Evolutionary conservation across 2,113 vertebrate genomes (phyloP).

Genomic region (Egretta garzetta): DNA sequence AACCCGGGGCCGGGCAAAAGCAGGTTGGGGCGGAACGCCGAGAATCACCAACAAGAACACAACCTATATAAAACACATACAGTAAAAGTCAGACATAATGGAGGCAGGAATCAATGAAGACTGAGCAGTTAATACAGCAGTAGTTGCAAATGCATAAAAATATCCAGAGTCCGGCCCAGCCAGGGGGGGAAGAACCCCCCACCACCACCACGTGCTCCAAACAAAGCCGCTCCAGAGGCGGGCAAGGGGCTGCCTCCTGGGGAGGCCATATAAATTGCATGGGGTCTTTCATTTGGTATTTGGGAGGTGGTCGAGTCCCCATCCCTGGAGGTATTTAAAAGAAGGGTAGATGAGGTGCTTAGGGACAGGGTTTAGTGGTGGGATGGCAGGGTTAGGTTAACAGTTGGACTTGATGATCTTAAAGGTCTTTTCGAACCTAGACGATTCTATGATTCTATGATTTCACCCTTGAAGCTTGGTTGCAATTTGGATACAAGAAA

Average conservation of each 20-base stretch:
- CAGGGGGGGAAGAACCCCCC: too few relatives aligned
- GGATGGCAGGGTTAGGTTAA: too few relatives aligned
- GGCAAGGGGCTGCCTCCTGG: not conserved
- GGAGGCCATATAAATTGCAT: not conserved
- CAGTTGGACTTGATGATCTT: too few relatives aligned
- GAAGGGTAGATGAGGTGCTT: too few relatives aligned
- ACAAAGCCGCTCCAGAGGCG: not conserved
- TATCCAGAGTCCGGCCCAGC: not conserved
- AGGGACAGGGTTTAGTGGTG: too few relatives aligned
- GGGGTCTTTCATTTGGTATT: not conserved
- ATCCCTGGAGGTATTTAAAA: too few relatives aligned
- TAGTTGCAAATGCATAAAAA: not conserved
- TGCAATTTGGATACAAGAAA: not conserved
- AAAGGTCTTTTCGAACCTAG: too few relatives aligned
- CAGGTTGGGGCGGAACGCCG: not conserved
- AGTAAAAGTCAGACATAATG: not conserved
- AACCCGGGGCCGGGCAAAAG: not conserved
- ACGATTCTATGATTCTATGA: too few relatives aligned
- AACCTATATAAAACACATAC: not conserved
- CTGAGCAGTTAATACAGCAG: too few relatives aligned
- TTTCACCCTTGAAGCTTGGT: not conserved
- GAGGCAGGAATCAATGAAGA: not conserved
- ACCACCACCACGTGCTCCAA: not conserved
- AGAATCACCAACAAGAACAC: not conserved
- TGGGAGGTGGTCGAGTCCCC: too few relatives aligned